Conservation (phyloP, 2,797 vertebrate genomes). For the Kryptolebias ocellatus region DNA sequence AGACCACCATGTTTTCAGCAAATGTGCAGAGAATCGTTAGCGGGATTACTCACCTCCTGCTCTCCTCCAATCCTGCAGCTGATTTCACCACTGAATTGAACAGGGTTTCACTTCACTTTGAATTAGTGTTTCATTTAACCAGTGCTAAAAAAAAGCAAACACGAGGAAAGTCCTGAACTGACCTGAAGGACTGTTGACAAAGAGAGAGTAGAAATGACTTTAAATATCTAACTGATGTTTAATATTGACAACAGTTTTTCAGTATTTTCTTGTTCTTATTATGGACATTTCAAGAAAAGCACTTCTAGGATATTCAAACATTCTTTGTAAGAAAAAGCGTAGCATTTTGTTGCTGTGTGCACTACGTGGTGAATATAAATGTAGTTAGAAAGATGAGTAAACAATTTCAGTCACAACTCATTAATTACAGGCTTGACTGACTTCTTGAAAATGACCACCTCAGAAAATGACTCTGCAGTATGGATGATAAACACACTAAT, state of each 20-base stretch:
- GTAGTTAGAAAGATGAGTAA: conserved; percentile 11
- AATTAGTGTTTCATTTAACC: conserved; percentile 39
- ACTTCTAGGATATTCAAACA: too few relatives aligned
- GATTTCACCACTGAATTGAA: conserved; percentile 43
- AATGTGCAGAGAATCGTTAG: conserved; percentile 47
- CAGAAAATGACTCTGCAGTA: conserved; percentile 3
- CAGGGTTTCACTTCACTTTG: conserved; percentile 27
- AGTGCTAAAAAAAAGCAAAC: conserved; percentile 31
- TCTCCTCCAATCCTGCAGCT: conserved; percentile 42
- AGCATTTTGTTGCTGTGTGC: neutral
- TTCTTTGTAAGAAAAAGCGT: too few relatives aligned
- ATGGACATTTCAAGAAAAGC: too few relatives aligned
- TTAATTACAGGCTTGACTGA: conserved; percentile 55
- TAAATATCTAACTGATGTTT: too few relatives aligned
- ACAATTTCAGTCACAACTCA: conserved; percentile 31
- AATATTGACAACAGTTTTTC: too few relatives aligned
- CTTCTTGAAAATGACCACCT: conserved; percentile 2
- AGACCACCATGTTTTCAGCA: conserved; percentile 42
- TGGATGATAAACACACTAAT: conserved; percentile 52
- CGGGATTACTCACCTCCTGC: conserved; percentile 41
- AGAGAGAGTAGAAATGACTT: neutral
- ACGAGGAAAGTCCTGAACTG: conserved; percentile 15
- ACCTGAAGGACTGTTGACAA: conserved; percentile 10
- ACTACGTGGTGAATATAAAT: neutral
- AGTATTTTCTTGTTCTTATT: too few relatives aligned